Base-by-base conservation (phyloP, 2,797 vertebrate species). In the Arremon brunneinucha region DNA sequence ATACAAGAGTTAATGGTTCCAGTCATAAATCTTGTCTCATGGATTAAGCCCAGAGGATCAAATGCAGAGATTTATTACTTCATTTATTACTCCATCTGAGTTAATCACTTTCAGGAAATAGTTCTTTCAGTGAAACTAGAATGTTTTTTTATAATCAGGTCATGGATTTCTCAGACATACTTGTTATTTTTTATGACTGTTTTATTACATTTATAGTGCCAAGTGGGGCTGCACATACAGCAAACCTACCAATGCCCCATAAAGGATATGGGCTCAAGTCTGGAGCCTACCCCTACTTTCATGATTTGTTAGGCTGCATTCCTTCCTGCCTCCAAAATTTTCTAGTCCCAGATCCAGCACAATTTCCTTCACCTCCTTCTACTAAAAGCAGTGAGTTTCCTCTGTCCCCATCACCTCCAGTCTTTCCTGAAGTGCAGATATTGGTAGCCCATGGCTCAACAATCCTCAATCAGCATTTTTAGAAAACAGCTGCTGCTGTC, bases 21-120 rank as follows among this genome's bases (percentile, higher is more conserved):
- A 84, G 83, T 74, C 89, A 91, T 94, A 95, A 97, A 96, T 94
- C 93, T 94, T 84, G 55, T 87, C 80, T 90, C 59, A 55, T 41
- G 87, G 82, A 94, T 92, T 95, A 96, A 96, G 82, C 84, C 59
- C 87, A 47, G 67, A 88, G 91, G 87, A 95, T 97, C 91, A 94
- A 93, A 95, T 63, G 39, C 44, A 93, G 77, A 96, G 91, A 93
- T 93, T 93, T 94, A 94, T 93, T 91, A 95, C 83, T 95, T 88
- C 94, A 96, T 92, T 94, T 96, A 94, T 88, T 95, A 97, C 85
- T 94, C 88, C 87, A 91, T 79, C 74, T 1, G 2, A 96, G 87
- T 94, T 96, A 94, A 94, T 94, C 59, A 95, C 81, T 94, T 93
- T 70, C 80, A 95, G 83, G 80, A 96, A 97, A 94, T 57, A 90